Evolutionary conservation across 2,113 vertebrate genomes (phyloP).

Genomic region (Notarius quadriscutis): DNA sequence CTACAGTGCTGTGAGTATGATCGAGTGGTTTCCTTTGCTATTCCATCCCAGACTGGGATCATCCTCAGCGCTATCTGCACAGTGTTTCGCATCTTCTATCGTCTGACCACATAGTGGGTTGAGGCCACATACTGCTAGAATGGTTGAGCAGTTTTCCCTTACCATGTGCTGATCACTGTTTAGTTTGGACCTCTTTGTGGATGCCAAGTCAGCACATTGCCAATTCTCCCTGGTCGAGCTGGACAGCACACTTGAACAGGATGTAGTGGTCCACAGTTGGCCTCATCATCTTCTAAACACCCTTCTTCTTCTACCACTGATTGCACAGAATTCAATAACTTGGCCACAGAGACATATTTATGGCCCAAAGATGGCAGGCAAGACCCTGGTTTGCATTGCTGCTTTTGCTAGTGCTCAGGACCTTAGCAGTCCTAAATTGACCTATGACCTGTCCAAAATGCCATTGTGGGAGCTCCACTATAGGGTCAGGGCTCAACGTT

Average conservation of each 20-base stretch:
- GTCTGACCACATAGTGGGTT: neutral
- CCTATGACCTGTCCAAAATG: neutral
- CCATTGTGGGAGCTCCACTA: neutral
- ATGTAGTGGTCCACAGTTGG: neutral
- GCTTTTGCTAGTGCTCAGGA: neutral
- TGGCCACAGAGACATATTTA: neutral
- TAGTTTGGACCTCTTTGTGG: neutral
- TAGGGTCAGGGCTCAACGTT: too few species aligned
- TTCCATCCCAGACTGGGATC: neutral
- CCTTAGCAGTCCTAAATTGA: neutral
- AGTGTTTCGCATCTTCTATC: neutral
- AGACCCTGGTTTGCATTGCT: neutral
- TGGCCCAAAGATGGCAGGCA: neutral
- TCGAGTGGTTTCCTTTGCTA: neutral
- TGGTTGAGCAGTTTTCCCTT: neutral
- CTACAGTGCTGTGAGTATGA: neutral
- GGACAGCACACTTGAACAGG: neutral
- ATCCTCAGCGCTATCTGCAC: neutral
- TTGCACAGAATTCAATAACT: neutral
- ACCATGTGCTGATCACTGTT: neutral
- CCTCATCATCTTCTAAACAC: neutral
- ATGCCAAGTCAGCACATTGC: neutral
- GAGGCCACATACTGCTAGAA: neutral
- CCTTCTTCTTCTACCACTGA: neutral
- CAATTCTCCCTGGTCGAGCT: neutral